Evolutionary conservation across 2,113 vertebrate genomes (phyloP), one percentile per base, ranked within the genome.

Genomic region (Lucifuga dentata): DNA sequence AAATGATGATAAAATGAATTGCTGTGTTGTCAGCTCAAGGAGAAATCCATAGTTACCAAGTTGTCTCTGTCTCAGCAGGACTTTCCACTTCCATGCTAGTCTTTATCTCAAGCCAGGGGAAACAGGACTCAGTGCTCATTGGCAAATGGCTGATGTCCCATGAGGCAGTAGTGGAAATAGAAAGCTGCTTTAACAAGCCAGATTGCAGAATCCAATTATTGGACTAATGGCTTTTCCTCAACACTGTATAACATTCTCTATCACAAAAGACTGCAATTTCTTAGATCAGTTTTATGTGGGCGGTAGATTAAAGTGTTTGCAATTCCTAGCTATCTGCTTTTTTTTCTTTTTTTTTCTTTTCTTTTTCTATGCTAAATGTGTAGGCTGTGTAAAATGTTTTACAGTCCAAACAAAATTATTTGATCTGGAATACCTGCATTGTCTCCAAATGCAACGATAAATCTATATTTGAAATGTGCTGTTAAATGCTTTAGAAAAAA

Each of bases 171-270:
- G 87, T 78, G 65, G 83, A 84, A 88, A 90, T 88, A 76, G 82
- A 88, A 84, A 86, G 56, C 77, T 83, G 41, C 50, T 78, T 76
- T 78, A 78, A 88, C 81, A 74, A 84, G 75, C 78, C 77, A 78
- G 84, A 88, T 88, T 86, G 76, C 65, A 76, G 67, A 91, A 88
- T 88, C 83, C 80, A 90, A 76, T 89, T 86, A 90, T 81, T 86
- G 76, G 69, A 52, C 83, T 84, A 80, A 89, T 79, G 68, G 87
- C 76, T 91, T 88, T 84, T 85, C 65, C 63, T 72, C 79, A 77
- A 77, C 73, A 70, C 71, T 73, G 57, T 73, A 72, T 71, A 78
- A 83, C 49, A 65, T 87, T 73, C 58, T 64, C 56, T 45, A 49
- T 81, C 73, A 67, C 74, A 73, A 23, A 70, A 76, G 68, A 45